A percentile compares a stretch with the other conserved stretches of the same genome.
Conservation (phyloP, 2,797 vertebrate species). For the Coccyzus lansbergi region DNA sequence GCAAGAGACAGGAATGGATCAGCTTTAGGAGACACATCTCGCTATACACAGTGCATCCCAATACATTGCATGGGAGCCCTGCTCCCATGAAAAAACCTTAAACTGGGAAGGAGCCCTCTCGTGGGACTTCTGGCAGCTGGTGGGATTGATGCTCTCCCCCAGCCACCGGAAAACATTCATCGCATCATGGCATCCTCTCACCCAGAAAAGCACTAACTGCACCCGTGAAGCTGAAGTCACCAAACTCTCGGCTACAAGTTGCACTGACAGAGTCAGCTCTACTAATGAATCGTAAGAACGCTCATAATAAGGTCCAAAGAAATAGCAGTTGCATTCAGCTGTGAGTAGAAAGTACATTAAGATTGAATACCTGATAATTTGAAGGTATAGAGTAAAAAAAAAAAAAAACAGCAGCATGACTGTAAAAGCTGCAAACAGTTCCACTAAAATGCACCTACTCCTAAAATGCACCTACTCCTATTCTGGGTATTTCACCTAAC, state of each 20-base stretch:
- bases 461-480: background rate
- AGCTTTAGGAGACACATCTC: background rate
- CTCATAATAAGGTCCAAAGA: background rate
- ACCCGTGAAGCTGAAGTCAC: background rate
- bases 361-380: background rate
- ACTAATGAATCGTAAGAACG: background rate
- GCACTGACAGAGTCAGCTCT: background rate
- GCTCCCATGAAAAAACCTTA: background rate
- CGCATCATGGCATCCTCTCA: background rate
- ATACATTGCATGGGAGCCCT: background rate
- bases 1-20: background rate
- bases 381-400: background rate
- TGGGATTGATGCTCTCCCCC: background rate
- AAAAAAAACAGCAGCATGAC: background rate
- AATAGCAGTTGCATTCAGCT: background rate
- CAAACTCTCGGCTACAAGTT: background rate
- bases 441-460: background rate
- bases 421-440: background rate
- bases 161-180: background rate
- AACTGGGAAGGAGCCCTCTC: background rate
- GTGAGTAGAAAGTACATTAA: background rate
- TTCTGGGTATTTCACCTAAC: background rate
- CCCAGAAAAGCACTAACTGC: background rate
- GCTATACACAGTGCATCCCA: background rate
- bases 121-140: background rate